A percentile compares a stretch with the other conserved stretches of the same genome.
Evolutionary conservation across 2,113 vertebrate species (phyloP).

Genomic region (Trachemys scripta): DNA sequence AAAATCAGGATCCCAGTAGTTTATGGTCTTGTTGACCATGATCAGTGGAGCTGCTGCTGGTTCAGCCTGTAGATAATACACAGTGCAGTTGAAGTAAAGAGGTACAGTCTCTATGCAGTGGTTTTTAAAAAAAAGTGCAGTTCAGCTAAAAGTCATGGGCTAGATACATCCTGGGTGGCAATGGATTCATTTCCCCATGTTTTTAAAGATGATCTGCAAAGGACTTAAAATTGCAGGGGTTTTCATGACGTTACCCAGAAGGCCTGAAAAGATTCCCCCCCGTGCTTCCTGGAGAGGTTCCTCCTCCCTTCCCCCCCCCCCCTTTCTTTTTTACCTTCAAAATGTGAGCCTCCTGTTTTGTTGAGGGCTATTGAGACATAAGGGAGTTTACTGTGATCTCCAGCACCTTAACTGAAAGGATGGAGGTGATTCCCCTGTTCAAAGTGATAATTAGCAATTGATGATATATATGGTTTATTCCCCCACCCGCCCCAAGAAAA

Average conservation of each 20-base stretch:
- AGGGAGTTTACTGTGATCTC: neutral
- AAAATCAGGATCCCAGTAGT: constrained; percentile 80
- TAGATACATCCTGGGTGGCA: neutral
- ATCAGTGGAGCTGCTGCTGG: constrained; percentile 57
- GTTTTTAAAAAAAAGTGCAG: neutral
- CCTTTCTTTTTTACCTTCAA: neutral
- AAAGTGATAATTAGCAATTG: constrained; percentile 15
- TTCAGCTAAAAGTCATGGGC: neutral
- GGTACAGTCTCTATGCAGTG: neutral
- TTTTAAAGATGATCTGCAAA: neutral
- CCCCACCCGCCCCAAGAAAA: neutral
- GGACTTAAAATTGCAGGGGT: neutral
- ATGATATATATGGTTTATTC: neutral
- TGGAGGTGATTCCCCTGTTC: neutral
- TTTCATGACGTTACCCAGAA: neutral
- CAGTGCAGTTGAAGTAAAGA: neutral
- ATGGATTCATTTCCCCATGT: neutral
- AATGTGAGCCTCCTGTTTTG: neutral
- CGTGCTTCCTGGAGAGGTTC: neutral
- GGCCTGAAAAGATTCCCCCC: no score
- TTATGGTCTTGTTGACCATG: constrained; percentile 89
- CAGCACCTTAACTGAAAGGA: neutral
- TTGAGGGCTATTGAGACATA: neutral
- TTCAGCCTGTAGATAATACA: constrained; percentile 42
- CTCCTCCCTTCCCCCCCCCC: no score